phyloP scores from a whole-genome alignment of 2,113 vertebrate species.

The Lates calcarifer region DNA sequence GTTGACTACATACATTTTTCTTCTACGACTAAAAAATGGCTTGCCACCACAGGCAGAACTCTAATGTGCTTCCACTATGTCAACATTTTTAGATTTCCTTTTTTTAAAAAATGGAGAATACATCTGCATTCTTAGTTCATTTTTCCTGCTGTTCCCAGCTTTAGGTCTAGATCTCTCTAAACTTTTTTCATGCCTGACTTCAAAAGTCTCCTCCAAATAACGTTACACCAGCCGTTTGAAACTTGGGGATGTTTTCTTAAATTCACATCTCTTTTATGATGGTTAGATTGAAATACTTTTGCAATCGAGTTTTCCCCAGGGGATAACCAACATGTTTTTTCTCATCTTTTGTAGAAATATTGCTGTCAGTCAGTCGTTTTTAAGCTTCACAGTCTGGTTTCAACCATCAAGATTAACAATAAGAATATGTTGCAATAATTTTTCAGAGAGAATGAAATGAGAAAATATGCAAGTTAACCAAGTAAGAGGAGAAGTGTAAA shows the following conservation, averaged over 20 bases:
- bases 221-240: no score
- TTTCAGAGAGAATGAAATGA: background rate
- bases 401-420: no score
- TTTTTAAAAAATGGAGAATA: no score
- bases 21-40: background rate
- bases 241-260: no score
- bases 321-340: background rate
- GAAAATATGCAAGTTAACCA: background rate
- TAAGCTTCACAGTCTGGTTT: background rate
- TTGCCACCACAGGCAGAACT: conserved; percentile 2
- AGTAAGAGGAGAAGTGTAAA: background rate
- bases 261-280: background rate
- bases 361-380: background rate
- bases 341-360: no score
- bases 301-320: background rate
- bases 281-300: background rate
- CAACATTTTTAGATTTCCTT: no score
- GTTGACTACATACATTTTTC: conserved; percentile 9
- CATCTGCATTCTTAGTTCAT: no score
- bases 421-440: background rate
- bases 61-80: background rate
- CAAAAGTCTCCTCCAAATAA: no score
- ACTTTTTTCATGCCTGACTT: background rate
- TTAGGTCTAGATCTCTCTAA: no score
- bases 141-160: no score